A percentile compares a stretch with the other conserved stretches of the same genome.
Conservation (phyloP, 2,113 vertebrate species). For the Marmota monax region DNA sequence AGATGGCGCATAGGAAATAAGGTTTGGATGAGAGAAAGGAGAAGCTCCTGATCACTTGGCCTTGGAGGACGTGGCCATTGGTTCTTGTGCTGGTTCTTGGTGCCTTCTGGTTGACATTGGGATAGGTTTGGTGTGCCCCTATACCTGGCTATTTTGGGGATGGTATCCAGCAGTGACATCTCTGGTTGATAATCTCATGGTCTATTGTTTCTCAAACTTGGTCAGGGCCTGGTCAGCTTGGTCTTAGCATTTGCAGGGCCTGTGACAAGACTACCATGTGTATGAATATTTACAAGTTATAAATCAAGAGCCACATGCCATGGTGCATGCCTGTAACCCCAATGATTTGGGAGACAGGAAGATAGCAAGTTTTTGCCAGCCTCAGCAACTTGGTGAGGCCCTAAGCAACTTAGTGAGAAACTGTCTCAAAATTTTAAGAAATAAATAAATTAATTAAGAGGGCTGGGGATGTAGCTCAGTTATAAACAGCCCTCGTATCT, state of each 20-base stretch:
- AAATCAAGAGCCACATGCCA: background rate
- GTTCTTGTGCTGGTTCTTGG: background rate
- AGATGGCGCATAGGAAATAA: rapidly evolving
- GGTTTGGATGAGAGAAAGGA: background rate
- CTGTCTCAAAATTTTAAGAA: too few relatives aligned
- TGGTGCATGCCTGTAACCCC: too few relatives aligned
- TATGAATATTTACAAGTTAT: background rate
- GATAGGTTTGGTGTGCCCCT: background rate
- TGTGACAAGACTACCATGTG: background rate
- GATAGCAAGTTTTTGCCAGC: too few relatives aligned
- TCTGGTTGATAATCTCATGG: background rate
- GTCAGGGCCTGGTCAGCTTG: background rate
- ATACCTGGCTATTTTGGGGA: background rate
- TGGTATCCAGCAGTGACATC: background rate
- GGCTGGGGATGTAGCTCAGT: too few relatives aligned
- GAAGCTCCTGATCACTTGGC: background rate
- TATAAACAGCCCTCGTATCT: too few relatives aligned
- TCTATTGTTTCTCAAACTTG: background rate
- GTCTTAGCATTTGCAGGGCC: background rate
- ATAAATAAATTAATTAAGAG: too few relatives aligned
- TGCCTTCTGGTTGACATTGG: background rate
- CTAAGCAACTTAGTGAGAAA: too few relatives aligned
- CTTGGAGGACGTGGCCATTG: background rate
- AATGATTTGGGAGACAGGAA: too few relatives aligned
- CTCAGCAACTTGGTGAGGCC: too few relatives aligned